phyloP scores from a whole-genome alignment of 2,888 invertebrate species.

The Eristalis intricaria region DNA sequence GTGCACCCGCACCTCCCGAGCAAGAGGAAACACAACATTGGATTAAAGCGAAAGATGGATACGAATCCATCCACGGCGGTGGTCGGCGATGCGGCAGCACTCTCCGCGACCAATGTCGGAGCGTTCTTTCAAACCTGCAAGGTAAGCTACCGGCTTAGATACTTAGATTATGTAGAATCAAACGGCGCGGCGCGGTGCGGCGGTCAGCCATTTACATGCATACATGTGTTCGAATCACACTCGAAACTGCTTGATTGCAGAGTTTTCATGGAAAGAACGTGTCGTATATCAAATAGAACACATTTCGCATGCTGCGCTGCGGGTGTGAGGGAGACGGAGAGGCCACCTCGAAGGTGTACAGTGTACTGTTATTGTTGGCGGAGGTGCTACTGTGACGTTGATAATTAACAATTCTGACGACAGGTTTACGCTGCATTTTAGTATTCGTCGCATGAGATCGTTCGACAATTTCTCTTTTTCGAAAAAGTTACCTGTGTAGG shows the following conservation, averaged over 20 bases:
- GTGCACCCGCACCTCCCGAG: constrained; percentile 3
- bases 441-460: constrained; percentile 15
- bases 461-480: constrained; percentile 27
- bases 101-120: constrained; percentile 77
- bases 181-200: too few relatives aligned
- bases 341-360: neutral
- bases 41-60: constrained; percentile 50
- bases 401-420: constrained; percentile 61
- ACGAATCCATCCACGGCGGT: constrained; percentile 27
- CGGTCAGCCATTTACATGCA: neutral
- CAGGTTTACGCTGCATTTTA: constrained; percentile 45
- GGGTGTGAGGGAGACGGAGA: neutral
- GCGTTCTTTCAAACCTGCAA: constrained; percentile 82
- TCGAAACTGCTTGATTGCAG: constrained; percentile 15
- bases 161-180: neutral
- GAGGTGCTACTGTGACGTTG: constrained; percentile 32
- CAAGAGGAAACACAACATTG: constrained; percentile 19
- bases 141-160: constrained; percentile 76
- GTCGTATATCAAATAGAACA: constrained; percentile 30
- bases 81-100: constrained; percentile 61
- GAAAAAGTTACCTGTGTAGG: neutral
- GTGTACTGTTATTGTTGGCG: constrained; percentile 55
- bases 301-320: neutral
- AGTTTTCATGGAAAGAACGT: constrained; percentile 23
- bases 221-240: neutral